These are phyloP conservation scores for Stomatorhinus walkeri DNA, from an alignment of 2,797 vertebrate genomes.

Conservation along the genomic window DNA sequence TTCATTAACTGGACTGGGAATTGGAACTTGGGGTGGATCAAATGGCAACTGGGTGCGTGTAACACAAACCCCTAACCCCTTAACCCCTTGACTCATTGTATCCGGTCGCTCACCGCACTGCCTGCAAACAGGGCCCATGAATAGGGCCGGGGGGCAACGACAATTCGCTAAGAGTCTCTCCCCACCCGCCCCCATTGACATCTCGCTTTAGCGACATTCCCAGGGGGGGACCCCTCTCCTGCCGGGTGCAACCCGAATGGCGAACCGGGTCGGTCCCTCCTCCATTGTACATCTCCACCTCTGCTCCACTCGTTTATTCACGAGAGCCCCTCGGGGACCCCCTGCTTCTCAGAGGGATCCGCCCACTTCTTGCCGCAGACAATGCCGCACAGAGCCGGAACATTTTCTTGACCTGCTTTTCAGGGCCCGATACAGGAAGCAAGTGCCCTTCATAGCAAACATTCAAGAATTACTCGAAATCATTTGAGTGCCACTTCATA, in stretches of 20 bases:
- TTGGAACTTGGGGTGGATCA: slow-evolving; percentile 6
- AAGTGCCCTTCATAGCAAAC: background rate
- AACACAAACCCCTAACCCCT: background rate
- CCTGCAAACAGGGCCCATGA: slow-evolving; percentile 4
- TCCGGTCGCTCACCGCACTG: background rate
- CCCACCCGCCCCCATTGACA: background rate
- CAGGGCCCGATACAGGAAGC: background rate
- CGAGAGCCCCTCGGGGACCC: background rate
- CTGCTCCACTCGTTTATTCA: background rate
- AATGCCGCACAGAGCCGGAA: background rate
- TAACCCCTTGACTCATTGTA: background rate
- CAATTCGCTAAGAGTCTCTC: background rate
- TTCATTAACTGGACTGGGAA: slow-evolving; percentile 58
- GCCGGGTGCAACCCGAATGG: background rate
- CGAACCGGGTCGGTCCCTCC: background rate
- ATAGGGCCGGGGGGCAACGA: background rate
- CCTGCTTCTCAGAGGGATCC: background rate
- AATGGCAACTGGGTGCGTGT: background rate
- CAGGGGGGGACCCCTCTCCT: background rate
- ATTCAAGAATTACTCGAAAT: background rate
- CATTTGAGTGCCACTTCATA: background rate
- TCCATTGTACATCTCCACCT: background rate
- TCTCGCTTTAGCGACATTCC: background rate
- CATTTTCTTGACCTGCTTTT: background rate
- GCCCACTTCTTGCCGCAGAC: background rate